Base-by-base conservation (phyloP, 2,888 invertebrate genomes). In the Choristoneura rosaceana region DNA sequence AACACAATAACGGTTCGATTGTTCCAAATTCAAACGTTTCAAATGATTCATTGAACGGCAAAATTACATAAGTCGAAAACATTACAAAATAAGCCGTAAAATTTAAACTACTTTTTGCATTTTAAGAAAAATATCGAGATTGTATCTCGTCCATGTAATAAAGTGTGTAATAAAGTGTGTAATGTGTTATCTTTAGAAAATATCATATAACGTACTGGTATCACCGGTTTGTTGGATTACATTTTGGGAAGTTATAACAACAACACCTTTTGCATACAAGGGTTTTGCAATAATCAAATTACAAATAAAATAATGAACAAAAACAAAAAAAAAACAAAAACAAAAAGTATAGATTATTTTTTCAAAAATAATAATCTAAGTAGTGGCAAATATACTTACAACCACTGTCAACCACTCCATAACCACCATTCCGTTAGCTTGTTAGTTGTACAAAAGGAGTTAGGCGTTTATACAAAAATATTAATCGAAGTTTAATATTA, bases 1-100 rank as follows among this genome's bases (percentile, higher is more conserved):
- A 59, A 59, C 68, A 59, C 68, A 41, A 68, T 68, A 73, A 69
- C 73, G 68, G 69, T 47, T 41, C 60, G 60, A 64, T 64, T 69
- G 68, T 64, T 69, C 73, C 64, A 64, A 64, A 73, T 73, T 73
- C 60, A 63, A 73, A 71, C 38, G 33, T 65, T 41, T 25, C 15
- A 10, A 52, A 58, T 64, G 45, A 70, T 50, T 66, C 52, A 64
- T 64, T 50, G 7, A 52, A 47, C 41, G 52, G 50, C 43, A 73
- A 60, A 73, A 14, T 73, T 69, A 59, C 69, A 60, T 64, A 73
- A 73, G 17, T 64, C 41, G 7, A 67, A 47, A 33, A 55, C 55
- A 25, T 64, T 69, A 50, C 52, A 59, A 71, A 68, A 63, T 50
- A 70, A 43, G 45, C 34, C 45, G 25, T 69, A 15, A 2, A 43